Base-by-base conservation (phyloP, 1,140 invertebrate genomes). In the Acarapis woodi region DNA sequence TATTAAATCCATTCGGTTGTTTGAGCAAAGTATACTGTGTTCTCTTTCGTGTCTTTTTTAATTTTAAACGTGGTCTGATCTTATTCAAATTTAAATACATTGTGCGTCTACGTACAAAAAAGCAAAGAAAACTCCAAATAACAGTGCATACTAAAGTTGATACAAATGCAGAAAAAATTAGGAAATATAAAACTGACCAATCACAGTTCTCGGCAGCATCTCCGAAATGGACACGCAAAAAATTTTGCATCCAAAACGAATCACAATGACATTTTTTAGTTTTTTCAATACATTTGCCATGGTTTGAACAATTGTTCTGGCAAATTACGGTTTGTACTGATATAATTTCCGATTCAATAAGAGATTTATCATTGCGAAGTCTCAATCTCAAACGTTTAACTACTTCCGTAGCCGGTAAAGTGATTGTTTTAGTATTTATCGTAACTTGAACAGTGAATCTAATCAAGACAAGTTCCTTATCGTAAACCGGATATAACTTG, bases 161-260 rank as follows among this genome's bases (percentile, higher is more conserved):
- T n/a, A n/a, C n/a, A n/a, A n/a, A n/a, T n/a, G n/a, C n/a, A 26
- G 25, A 6, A 26, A 69, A 66, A 37, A 83, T 69, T 42, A 75
- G 67, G 3, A 82, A 75, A 50, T 83, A 82, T 10, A 83, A 56
- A 41, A 80, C 69, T 45, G 74, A 80, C 77, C 77, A 83, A 56
- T 75, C 73, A 54, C 73, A 78, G 54, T 78, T 73, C 3, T 66
- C 66, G 46, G 73, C 66, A 23, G 62, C 62, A 47, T 65, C 62
- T 40, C 62, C 59, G 52, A 67, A 61, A 15, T 45, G 57, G 41
- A 62, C 60, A 43, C 65, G 56, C 50, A 73, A 58, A 34, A 69
- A 54, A 53, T 72, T 68, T 49, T 80, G 70, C 77, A 88, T 88
- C 82, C 82, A 93, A 60, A 88, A 90, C 21, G 78, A 73, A 57